Percentiles rank a stretch among this genome's conserved stretches.
phyloP scores from a whole-genome alignment of 92 coral and sea anemone species.

The Paragorgia papillata region DNA sequence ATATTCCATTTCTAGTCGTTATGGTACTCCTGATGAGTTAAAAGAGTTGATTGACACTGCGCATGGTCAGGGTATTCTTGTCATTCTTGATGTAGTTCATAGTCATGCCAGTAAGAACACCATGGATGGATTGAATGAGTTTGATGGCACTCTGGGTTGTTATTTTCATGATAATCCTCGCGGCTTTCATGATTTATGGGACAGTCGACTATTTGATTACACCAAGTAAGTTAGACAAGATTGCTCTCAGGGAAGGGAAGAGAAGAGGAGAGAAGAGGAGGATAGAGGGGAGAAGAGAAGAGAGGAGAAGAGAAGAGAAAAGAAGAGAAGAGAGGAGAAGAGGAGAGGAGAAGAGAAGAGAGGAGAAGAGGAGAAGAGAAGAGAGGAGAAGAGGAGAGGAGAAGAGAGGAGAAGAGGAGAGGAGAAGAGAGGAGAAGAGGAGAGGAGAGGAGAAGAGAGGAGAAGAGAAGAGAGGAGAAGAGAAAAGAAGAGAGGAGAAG shows the following conservation, averaged over 20 bases:
- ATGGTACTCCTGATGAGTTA: slow-evolving; percentile 96
- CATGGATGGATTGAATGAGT: slow-evolving; percentile 94
- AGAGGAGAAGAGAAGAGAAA: too few species aligned
- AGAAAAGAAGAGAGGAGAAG: too few species aligned
- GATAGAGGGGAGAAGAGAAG: not conserved
- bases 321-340: too few species aligned
- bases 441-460: too few species aligned
- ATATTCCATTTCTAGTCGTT: slow-evolving; percentile 65
- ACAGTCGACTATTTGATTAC: slow-evolving; percentile 89
- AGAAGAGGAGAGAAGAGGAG: too few species aligned
- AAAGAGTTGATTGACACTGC: slow-evolving; percentile 89
- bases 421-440: too few species aligned
- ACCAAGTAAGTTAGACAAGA: slow-evolving; percentile 70
- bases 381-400: too few species aligned
- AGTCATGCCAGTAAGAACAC: slow-evolving; percentile 97
- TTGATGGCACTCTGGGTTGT: slow-evolving; percentile 92
- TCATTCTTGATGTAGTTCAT: slow-evolving; percentile 89
- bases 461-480: too few species aligned
- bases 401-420: too few species aligned
- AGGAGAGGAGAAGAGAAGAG: too few species aligned
- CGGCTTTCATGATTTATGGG: slow-evolving; percentile 88
- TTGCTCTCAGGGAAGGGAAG: not conserved
- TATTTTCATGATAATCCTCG: slow-evolving; percentile 78
- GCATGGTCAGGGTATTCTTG: slow-evolving; percentile 83
- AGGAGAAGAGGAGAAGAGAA: too few species aligned